Evolutionary conservation across 1,140 invertebrate species (phyloP).

Genomic region (Belonocnema kinseyi): DNA sequence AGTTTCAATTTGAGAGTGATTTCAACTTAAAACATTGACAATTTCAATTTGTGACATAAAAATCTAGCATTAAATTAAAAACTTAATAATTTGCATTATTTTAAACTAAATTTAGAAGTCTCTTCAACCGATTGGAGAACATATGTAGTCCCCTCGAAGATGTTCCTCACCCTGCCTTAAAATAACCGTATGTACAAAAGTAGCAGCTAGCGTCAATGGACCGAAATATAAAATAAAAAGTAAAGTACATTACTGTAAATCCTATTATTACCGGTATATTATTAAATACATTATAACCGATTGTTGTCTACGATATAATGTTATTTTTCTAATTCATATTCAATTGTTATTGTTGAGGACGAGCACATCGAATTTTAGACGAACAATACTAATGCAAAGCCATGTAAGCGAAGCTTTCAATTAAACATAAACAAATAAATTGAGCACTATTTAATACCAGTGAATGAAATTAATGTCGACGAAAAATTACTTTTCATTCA

Average conservation of each 20-base stretch:
- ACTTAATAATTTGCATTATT: no score
- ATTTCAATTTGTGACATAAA: no score
- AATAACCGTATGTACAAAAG: constrained; percentile 8
- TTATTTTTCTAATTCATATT: constrained; percentile 77
- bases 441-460: constrained; percentile 2
- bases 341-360: constrained; percentile 76
- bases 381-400: constrained; percentile 49
- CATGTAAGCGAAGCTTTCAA: background rate
- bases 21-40: no score
- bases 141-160: no score
- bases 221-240: constrained; percentile 2
- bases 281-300: constrained; percentile 71
- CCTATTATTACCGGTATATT: constrained; percentile 32
- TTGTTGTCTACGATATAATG: constrained; percentile 76
- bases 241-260: constrained; percentile 25
- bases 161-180: background rate
- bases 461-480: background rate
- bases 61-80: no score
- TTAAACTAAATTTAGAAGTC: no score
- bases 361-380: constrained; percentile 71
- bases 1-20: no score
- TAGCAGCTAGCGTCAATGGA: constrained; percentile 12
- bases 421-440: background rate
- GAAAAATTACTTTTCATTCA: background rate
- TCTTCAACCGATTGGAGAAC: no score